A percentile compares a stretch with the other conserved stretches of the same genome.
Conservation (phyloP, 2,113 vertebrate genomes). For the Uropsilus gracilis region DNA sequence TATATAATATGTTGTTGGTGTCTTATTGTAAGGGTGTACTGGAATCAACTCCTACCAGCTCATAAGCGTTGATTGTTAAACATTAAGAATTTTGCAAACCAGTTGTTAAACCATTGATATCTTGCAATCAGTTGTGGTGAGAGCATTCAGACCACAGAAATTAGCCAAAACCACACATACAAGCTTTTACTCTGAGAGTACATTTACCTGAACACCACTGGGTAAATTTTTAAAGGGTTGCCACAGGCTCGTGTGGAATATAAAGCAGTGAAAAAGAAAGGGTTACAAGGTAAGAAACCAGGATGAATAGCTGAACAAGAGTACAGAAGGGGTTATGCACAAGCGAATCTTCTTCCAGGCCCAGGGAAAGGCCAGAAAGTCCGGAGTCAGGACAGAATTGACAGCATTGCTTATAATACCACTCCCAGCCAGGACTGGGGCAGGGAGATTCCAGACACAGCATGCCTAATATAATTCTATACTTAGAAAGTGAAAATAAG, state of each 20-base stretch:
- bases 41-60: background rate
- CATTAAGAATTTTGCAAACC: slow-evolving; percentile 39
- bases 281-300: background rate
- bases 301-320: background rate
- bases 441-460: background rate
- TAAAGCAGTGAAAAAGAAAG: slow-evolving; percentile 17
- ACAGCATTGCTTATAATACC: background rate
- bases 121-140: background rate
- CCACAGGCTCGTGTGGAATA: background rate
- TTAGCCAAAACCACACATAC: slow-evolving; percentile 34
- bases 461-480: slow-evolving; percentile 37
- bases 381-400: background rate
- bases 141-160: slow-evolving; percentile 45
- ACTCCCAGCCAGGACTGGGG: background rate
- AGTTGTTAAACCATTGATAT: background rate
- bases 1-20: background rate
- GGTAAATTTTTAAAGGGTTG: slow-evolving; percentile 11
- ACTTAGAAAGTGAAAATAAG: slow-evolving; percentile 41
- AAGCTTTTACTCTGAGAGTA: background rate
- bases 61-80: background rate
- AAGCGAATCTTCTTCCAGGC: background rate
- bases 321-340: background rate
- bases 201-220: background rate
- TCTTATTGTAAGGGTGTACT: background rate
- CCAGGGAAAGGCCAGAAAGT: slow-evolving; percentile 7